These are phyloP conservation scores for Clitarchus hookeri DNA, from an alignment of 2,888 invertebrate species.

Conservation along the genomic window DNA sequence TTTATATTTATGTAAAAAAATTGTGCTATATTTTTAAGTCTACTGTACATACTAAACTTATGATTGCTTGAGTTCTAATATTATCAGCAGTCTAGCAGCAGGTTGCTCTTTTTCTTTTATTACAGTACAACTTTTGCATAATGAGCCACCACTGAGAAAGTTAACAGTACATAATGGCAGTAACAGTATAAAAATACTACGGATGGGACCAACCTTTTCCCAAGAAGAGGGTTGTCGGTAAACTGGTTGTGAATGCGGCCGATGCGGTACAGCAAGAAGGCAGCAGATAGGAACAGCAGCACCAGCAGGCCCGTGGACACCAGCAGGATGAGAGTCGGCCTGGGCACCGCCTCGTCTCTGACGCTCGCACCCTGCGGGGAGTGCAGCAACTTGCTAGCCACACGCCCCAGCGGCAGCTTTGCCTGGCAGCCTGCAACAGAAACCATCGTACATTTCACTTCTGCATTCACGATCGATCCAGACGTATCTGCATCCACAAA, in stretches of 20 bases:
- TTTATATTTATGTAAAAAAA: too few species aligned
- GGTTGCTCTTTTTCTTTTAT: too few species aligned
- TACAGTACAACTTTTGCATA: too few species aligned
- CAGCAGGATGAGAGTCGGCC: conserved; percentile 59
- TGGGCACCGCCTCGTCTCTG: conserved; percentile 51
- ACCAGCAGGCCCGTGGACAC: conserved; percentile 61
- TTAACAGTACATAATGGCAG: too few species aligned
- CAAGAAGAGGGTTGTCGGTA: conserved; percentile 37
- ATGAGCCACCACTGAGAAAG: too few species aligned
- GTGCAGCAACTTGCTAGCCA: background rate
- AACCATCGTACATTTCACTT: background rate
- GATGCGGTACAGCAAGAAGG: conserved; percentile 62
- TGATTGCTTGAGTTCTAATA: too few species aligned
- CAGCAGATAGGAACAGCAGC: conserved; percentile 62
- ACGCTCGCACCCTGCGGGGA: background rate
- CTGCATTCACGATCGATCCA: too few species aligned
- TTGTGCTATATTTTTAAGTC: too few species aligned
- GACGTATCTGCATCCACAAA: too few species aligned
- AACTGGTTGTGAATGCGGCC: conserved; percentile 54
- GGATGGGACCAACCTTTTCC: background rate
- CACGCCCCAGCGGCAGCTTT: conserved; percentile 27
- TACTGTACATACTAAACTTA: too few species aligned
- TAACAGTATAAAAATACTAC: too few species aligned
- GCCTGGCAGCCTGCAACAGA: conserved; percentile 22
- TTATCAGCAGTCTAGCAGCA: too few species aligned